Percentiles rank a stretch among this genome's conserved stretches.
Evolutionary conservation across 2,888 invertebrate genomes (phyloP).

Genomic region (Eupithecia tripunctaria): DNA sequence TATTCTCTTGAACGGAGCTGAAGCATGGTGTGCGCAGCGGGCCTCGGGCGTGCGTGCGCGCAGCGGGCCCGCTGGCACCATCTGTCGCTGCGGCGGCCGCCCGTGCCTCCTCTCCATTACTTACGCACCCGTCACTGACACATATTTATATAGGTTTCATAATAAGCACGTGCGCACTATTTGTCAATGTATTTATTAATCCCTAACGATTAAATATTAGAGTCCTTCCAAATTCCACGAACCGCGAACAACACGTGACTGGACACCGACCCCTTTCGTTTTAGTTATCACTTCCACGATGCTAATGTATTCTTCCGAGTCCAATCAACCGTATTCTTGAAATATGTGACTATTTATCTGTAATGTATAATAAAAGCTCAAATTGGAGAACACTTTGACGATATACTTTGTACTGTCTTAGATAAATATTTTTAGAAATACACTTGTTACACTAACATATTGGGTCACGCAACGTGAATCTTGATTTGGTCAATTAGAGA

Average conservation of each 20-base stretch:
- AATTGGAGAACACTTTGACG: slow-evolving; percentile 66
- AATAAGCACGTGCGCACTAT: slow-evolving; percentile 67
- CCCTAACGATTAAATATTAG: slow-evolving; percentile 57
- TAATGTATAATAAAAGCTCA: slow-evolving; percentile 64
- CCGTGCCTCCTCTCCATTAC: slow-evolving; percentile 53
- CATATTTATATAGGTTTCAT: slow-evolving; percentile 63
- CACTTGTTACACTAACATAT: slow-evolving; percentile 67
- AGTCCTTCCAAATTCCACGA: slow-evolving; percentile 35
- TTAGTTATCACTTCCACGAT: slow-evolving; percentile 49
- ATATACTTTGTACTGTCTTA: slow-evolving; percentile 65
- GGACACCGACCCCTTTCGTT: slow-evolving; percentile 47
- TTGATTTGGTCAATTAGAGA: slow-evolving; percentile 63
- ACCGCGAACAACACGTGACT: slow-evolving; percentile 57
- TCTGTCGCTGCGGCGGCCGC: slow-evolving; percentile 37
- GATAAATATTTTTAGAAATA: slow-evolving; percentile 80
- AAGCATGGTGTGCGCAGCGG: slow-evolving; percentile 29
- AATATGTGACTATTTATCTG: slow-evolving; percentile 58
- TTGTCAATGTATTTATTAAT: slow-evolving; percentile 66
- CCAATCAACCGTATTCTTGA: slow-evolving; percentile 64
- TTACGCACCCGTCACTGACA: slow-evolving; percentile 62
- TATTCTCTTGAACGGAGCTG: slow-evolving; percentile 44
- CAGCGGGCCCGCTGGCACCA: slow-evolving; percentile 17
- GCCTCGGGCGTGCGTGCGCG: slow-evolving; percentile 28
- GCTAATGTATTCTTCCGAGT: slow-evolving; percentile 72
- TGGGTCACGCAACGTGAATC: slow-evolving; percentile 34